Evolutionary conservation across 2,113 vertebrate genomes (phyloP).

Genomic region (Callaeas wilsoni): DNA sequence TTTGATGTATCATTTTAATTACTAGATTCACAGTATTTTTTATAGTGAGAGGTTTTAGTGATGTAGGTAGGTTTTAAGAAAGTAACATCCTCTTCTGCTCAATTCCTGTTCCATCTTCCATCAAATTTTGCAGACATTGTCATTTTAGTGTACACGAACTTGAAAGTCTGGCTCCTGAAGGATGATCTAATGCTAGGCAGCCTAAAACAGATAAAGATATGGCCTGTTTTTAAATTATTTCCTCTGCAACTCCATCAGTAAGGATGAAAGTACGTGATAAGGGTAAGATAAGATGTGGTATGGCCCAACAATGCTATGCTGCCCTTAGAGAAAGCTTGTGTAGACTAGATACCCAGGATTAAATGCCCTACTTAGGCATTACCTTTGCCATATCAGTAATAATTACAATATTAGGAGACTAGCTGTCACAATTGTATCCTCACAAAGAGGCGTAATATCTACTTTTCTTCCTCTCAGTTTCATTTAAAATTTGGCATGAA

Average conservation of each 20-base stretch:
- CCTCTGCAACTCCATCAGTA: not conserved
- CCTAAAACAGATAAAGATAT: not conserved
- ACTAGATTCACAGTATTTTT: not conserved
- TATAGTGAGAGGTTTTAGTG: not conserved
- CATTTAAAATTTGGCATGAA: constrained; percentile 5
- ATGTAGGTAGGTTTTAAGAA: not conserved
- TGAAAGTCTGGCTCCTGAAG: not conserved
- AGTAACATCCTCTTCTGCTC: not conserved
- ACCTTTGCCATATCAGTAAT: not conserved
- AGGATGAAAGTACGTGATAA: fast-evolving
- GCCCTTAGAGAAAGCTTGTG: not conserved
- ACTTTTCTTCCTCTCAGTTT: not conserved
- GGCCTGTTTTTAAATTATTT: not conserved
- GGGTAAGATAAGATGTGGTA: not conserved
- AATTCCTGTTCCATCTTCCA: not conserved
- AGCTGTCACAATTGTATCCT: not conserved
- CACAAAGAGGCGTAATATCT: not conserved
- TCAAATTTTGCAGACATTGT: not conserved
- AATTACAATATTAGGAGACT: constrained; percentile 1
- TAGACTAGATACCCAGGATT: not conserved
- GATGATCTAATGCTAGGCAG: not conserved
- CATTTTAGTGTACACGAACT: not conserved
- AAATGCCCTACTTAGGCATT: not conserved
- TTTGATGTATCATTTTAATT: not conserved
- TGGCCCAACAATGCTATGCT: not conserved